Base-by-base conservation (phyloP, 2,888 invertebrate species). In the Tortricodes alternella region DNA sequence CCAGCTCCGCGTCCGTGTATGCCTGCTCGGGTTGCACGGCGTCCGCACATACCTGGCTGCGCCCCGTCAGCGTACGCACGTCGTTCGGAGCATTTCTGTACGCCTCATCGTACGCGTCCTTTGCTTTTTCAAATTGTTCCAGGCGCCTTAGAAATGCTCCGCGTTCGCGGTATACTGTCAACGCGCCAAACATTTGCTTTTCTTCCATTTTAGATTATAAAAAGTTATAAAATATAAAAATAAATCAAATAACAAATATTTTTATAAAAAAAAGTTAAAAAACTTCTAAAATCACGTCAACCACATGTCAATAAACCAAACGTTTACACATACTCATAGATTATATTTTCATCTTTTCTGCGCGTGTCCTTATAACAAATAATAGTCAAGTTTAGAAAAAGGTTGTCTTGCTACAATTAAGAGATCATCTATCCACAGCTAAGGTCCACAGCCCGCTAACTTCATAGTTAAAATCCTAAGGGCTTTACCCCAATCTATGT, bases 101-200 rank as follows among this genome's bases (percentile, higher is more conserved):
- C 0, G 89, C 89, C 62, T 89, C 86, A 65, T 89, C 89, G 37
- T 83, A 89, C 0, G 90, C 76, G 11, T 76, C 79, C 58, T 85
- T 88, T 0, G 89, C 83, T 62, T 89, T 89, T 46, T 84, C 84
- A 51, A 89, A 89, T 62, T 90, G 89, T 63, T 90, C 90, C 0
- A 89, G 76, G 1, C 89, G 77, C 8, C 87, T 79, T 7, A 90
- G 67, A 62, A 78, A 84, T 2, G 85, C 85, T 16, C 89, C 90
- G 37, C 88, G 74, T 65, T 88, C 89, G 0, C 90, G 83, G 61
- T 89, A 90, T 9, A 89, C 88, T 2, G 87, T 86, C 2, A 89
- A 68, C 9, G 83, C 85, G 46, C 88, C 84, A 60, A 68, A 89
- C 13, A 86, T 53, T 58, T 78, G 78, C 52, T 87, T 89, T 62